Base-by-base conservation (phyloP, 2,888 invertebrate species). In the Pseudeuparius sepicola region DNA sequence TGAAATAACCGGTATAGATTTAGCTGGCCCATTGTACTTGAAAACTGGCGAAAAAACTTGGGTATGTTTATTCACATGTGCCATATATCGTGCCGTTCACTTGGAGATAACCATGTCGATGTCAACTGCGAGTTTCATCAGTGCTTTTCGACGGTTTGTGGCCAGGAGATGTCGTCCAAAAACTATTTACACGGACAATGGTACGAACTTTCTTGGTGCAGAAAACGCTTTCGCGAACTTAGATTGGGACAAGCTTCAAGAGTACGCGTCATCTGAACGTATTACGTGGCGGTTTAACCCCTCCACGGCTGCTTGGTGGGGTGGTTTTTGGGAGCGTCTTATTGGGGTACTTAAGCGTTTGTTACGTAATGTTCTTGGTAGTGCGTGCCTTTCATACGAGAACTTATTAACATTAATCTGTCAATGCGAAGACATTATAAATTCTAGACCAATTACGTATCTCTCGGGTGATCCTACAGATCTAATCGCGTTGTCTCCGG, bases 301-400 rank as follows among this genome's bases (percentile, higher is more conserved):
- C 4, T 59, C 59, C 4, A 42, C 50, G 1, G 55, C 61, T 3
- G 44, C 61, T 2, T 65, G 64, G 62, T 57, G 57, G 59, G 61
- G 62, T 29, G 63, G 64, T 24, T 58, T 54, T 43, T 65, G 58
- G 51, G 62, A 65, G 44, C 43, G 61, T 11, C 40, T 65, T 3
- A 48, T 63, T 7, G 49, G 55, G 5, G 30, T 56, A 4, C 20
- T 62, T 4, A 65, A 66, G 41, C 36, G 38, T 6, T 32, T 60
- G 6, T 35, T 64, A 10, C 36, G 54, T 9, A 48, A 52, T 31
- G 45, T 54, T 4, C 38, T 64, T 2, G 57, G 61, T 6, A 49
- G 47, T 24, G 45, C 53, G 3, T 47, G 47, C 15, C 20, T 39
- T 27, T 32, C 44, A 43, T 43, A 44, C 41, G 34, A 56, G 48